These are phyloP conservation scores for Cryptus viduatorius DNA, from an alignment of 2,888 invertebrate species.

Conservation along the genomic window DNA sequence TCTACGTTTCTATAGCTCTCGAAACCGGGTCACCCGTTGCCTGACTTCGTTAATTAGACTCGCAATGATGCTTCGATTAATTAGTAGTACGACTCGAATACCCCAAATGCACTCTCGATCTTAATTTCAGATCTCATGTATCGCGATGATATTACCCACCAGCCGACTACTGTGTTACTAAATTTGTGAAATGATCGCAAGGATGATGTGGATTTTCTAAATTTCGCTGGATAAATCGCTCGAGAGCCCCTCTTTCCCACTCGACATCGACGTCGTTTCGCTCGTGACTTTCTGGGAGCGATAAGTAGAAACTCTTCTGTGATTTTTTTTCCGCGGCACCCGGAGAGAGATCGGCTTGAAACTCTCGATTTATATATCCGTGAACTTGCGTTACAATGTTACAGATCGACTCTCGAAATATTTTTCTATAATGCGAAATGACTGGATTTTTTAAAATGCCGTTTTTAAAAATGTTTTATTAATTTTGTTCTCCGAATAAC, in stretches of 20 bases:
- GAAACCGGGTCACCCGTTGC: slow-evolving; percentile 72
- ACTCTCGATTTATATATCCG: slow-evolving; percentile 22
- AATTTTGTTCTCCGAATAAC: neutral
- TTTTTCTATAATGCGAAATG: neutral
- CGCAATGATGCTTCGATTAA: slow-evolving; percentile 70
- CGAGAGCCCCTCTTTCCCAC: neutral
- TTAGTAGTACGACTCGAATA: slow-evolving; percentile 62
- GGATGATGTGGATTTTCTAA: slow-evolving; percentile 50
- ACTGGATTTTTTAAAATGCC: neutral
- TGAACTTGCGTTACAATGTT: slow-evolving; percentile 15
- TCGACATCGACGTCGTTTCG: neutral
- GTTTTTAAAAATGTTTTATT: neutral
- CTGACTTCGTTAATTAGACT: slow-evolving; percentile 73
- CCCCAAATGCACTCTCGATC: slow-evolving; percentile 74
- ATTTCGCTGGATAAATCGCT: slow-evolving; percentile 50
- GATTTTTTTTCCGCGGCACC: slow-evolving; percentile 9
- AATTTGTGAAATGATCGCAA: slow-evolving; percentile 37
- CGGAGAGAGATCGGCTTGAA: slow-evolving; percentile 22
- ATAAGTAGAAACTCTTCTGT: neutral
- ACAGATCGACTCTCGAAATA: neutral
- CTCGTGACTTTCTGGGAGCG: slow-evolving; percentile 13
- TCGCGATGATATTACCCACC: slow-evolving; percentile 38
- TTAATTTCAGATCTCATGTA: slow-evolving; percentile 65
- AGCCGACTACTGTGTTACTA: slow-evolving; percentile 21
- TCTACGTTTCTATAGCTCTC: slow-evolving; percentile 54